Conservation (phyloP, 2,888 invertebrate genomes). For the Camptogramma bilineatum region DNA sequence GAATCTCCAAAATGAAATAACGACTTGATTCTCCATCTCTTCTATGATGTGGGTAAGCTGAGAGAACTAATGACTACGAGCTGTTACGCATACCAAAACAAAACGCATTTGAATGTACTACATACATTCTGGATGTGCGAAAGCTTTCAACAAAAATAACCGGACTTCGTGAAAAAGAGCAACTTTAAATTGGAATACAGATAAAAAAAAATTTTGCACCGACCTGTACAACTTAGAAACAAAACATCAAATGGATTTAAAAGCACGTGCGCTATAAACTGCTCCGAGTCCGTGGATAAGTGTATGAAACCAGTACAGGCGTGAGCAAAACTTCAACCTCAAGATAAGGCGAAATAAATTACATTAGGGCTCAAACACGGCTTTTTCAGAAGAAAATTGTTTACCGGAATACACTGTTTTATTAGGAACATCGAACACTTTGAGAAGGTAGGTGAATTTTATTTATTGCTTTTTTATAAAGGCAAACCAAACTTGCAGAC, state of each 20-base stretch:
- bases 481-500: no score
- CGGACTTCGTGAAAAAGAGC: background rate
- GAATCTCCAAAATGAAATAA: no score
- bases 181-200: background rate
- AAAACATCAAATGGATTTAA: slow-evolving; percentile 46
- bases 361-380: background rate
- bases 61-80: no score
- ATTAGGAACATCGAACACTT: background rate
- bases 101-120: no score
- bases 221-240: slow-evolving; percentile 1
- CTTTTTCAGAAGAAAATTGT: background rate
- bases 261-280: slow-evolving; percentile 40
- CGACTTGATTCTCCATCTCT: no score
- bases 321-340: slow-evolving; percentile 12
- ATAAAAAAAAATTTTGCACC: background rate
- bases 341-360: background rate
- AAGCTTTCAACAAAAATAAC: background rate
- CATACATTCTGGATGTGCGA: no score
- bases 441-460: no score
- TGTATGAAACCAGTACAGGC: slow-evolving; percentile 39
- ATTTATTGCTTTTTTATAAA: no score
- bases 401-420: background rate
- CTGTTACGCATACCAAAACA: no score
- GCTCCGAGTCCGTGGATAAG: slow-evolving; percentile 26
- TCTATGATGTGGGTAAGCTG: no score